Evolutionary conservation across 2,797 vertebrate species (phyloP).

Genomic region (Cephalopachus bancanus): DNA sequence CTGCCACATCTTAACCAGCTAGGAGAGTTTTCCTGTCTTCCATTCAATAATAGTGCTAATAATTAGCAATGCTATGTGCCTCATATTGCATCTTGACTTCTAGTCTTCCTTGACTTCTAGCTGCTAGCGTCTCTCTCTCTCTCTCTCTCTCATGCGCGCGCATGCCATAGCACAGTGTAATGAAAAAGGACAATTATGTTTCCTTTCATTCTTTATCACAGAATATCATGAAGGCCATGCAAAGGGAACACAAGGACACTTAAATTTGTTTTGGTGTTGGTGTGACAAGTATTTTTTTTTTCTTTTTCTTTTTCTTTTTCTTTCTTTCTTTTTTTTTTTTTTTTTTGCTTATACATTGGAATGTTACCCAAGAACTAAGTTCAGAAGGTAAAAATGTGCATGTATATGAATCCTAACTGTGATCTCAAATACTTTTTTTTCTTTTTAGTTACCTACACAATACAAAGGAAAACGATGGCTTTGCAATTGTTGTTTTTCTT

Average conservation of each 20-base stretch:
- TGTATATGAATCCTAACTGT: background rate
- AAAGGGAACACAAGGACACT: background rate
- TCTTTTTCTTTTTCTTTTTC: slow-evolving; percentile 1
- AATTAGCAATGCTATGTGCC: background rate
- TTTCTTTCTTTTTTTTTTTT: background rate
- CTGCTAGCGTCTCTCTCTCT: background rate
- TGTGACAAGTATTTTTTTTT: background rate
- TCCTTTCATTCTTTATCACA: slow-evolving; percentile 1
- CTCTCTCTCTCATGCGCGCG: slow-evolving; percentile 31
- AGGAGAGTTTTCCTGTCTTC: slow-evolving; percentile 66
- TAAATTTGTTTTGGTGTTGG: background rate
- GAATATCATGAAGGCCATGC: background rate
- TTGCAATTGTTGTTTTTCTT: slow-evolving; percentile 1
- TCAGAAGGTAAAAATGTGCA: background rate
- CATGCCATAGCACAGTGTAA: background rate
- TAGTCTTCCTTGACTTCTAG: background rate
- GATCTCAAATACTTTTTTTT: background rate
- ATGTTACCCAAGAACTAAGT: slow-evolving; percentile 35
- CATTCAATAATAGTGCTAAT: slow-evolving; percentile 3
- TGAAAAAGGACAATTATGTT: background rate
- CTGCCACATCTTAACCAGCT: slow-evolving; percentile 81
- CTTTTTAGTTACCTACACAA: slow-evolving; percentile 33
- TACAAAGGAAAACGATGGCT: slow-evolving; percentile 14
- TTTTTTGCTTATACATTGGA: slow-evolving; percentile 6
- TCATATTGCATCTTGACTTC: background rate